phyloP scores from a whole-genome alignment of 92 coral and sea anemone species.

The Virgularia gustaviana region DNA sequence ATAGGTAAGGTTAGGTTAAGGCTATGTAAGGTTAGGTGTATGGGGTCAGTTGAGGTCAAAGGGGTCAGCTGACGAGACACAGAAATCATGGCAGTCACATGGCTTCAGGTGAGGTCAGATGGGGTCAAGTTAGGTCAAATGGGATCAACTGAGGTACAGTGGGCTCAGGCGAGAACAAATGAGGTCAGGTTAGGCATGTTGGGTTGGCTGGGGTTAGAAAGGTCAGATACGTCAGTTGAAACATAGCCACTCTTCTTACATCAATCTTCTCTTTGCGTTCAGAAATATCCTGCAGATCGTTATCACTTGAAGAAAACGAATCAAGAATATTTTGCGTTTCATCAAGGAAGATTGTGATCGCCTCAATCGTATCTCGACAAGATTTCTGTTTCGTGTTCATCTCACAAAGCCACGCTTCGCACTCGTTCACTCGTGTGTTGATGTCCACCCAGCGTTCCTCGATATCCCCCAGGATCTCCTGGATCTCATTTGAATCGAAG shows the following conservation, averaged over 20 bases:
- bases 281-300: constrained; percentile 57
- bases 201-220: too few relatives aligned
- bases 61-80: too few relatives aligned
- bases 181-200: too few relatives aligned
- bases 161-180: too few relatives aligned
- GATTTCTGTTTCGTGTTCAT: constrained; percentile 45
- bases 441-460: constrained; percentile 81
- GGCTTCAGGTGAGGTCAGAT: too few relatives aligned
- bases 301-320: constrained; percentile 38
- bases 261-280: constrained; percentile 55
- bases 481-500: constrained; percentile 80
- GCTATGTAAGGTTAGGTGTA: too few relatives aligned
- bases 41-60: too few relatives aligned
- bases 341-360: constrained; percentile 63
- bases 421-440: constrained; percentile 70
- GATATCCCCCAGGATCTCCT: constrained; percentile 74
- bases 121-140: too few relatives aligned
- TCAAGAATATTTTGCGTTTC: constrained; percentile 63
- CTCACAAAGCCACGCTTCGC: constrained; percentile 74
- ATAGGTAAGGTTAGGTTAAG: too few relatives aligned
- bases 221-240: neutral
- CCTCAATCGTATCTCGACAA: constrained; percentile 59
- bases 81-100: too few relatives aligned
- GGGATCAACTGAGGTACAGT: too few relatives aligned
- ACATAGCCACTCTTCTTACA: constrained; percentile 29